Conservation (phyloP, 2,797 vertebrate species). For the Aphelocoma californica region DNA sequence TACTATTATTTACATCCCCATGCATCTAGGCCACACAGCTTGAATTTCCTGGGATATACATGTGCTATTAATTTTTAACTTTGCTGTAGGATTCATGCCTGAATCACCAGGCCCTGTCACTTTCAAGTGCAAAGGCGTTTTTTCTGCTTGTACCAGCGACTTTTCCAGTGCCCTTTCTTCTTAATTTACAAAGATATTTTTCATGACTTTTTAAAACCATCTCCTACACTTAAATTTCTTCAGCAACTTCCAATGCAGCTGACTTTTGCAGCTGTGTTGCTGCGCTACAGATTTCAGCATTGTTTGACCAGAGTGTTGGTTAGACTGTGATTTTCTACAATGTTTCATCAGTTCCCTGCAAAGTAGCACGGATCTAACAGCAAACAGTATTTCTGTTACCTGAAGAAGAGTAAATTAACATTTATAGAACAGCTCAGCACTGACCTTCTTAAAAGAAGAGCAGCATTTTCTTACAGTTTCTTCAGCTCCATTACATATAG, state of each 20-base stretch:
- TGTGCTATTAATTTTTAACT: constrained; percentile 8
- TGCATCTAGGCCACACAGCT: constrained; percentile 11
- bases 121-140: background rate
- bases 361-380: background rate
- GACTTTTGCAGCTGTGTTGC: constrained; percentile 34
- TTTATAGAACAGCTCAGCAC: background rate
- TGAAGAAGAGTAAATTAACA: background rate
- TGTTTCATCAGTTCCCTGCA: background rate
- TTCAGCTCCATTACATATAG: background rate
- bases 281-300: background rate
- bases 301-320: background rate
- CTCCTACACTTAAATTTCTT: constrained; percentile 27
- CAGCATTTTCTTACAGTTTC: background rate
- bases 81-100: background rate
- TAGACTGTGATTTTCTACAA: constrained; percentile 22
- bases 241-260: constrained; percentile 17
- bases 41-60: constrained; percentile 12
- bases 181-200: constrained; percentile 32
- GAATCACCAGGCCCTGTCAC: background rate
- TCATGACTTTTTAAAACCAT: constrained; percentile 37
- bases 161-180: background rate
- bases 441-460: background rate
- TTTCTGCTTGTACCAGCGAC: background rate
- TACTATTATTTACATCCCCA: constrained; percentile 11
- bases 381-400: background rate